Conservation (phyloP, 2,113 vertebrate genomes). For the Zosterops hypoxanthus region DNA sequence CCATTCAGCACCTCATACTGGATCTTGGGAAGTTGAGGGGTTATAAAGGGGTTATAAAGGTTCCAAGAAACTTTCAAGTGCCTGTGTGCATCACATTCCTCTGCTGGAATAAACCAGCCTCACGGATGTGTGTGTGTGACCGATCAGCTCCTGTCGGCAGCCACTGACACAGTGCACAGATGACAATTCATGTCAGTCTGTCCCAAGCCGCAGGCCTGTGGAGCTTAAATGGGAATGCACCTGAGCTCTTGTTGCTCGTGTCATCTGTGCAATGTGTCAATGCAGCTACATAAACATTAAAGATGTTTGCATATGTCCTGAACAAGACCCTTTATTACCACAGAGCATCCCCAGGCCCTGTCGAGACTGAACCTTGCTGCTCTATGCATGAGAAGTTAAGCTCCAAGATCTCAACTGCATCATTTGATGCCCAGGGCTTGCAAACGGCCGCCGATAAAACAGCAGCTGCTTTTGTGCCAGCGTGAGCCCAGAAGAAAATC, state of each 20-base stretch:
- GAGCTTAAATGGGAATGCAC: too few relatives aligned
- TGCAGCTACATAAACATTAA: not conserved
- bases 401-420: accelerated
- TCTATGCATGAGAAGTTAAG: accelerated
- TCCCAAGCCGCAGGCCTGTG: too few relatives aligned
- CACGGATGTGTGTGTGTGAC: not conserved
- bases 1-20: not conserved
- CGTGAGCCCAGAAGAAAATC: not conserved
- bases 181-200: not conserved
- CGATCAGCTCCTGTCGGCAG: not conserved
- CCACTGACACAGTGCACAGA: not conserved
- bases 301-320: not conserved
- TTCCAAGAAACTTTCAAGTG: not conserved
- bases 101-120: not conserved
- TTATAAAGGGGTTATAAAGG: not conserved
- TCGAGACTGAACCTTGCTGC: not conserved
- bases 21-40: not conserved
- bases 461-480: not conserved
- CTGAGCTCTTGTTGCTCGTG: too few relatives aligned
- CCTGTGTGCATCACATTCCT: not conserved
- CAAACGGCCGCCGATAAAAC: not conserved
- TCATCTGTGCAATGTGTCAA: not conserved
- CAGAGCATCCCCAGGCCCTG: not conserved
- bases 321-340: not conserved
- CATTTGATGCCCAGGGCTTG: not conserved